Conservation (phyloP, 2,888 invertebrate species). For the Ceraclea dissimilis region DNA sequence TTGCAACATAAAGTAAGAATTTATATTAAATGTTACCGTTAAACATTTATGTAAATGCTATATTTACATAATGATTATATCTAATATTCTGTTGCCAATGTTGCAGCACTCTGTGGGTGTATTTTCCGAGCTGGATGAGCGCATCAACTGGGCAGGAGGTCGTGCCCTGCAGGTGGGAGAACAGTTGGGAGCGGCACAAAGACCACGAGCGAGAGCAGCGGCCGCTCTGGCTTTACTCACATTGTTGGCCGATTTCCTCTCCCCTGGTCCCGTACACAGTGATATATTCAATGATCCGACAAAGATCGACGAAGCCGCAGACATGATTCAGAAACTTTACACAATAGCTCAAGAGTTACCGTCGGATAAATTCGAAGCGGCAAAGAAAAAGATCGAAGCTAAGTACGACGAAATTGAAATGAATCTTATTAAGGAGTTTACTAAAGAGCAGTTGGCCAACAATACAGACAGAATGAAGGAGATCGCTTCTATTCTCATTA, state of each 20-base stretch:
- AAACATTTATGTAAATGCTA: constrained; percentile 9
- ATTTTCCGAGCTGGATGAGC: constrained; percentile 88
- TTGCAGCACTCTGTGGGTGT: constrained; percentile 69
- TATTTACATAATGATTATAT: neutral
- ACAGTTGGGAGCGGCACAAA: constrained; percentile 93
- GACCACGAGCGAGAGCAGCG: constrained; percentile 86
- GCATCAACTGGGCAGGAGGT: constrained; percentile 94
- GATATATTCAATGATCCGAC: constrained; percentile 80
- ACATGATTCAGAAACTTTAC: constrained; percentile 93
- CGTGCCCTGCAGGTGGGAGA: constrained; percentile 98
- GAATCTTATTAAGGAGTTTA: constrained; percentile 90
- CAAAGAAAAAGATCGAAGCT: constrained; percentile 75
- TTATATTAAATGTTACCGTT: constrained; percentile 6
- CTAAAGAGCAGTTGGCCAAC: constrained; percentile 76
- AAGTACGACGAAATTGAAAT: constrained; percentile 89
- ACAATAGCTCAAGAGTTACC: constrained; percentile 94
- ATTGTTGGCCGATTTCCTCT: constrained; percentile 86
- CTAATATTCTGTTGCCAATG: neutral
- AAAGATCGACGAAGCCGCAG: constrained; percentile 89
- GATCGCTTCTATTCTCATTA: constrained; percentile 82
- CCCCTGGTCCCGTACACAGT: constrained; percentile 75
- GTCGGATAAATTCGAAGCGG: constrained; percentile 74
- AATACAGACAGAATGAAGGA: constrained; percentile 88
- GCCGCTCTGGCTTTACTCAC: constrained; percentile 91
- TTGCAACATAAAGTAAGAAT: constrained; percentile 70